Evolutionary conservation across 1,140 invertebrate species (phyloP), one percentile per base, ranked within the genome.

Genomic region (Tetragnatha versicolor): DNA sequence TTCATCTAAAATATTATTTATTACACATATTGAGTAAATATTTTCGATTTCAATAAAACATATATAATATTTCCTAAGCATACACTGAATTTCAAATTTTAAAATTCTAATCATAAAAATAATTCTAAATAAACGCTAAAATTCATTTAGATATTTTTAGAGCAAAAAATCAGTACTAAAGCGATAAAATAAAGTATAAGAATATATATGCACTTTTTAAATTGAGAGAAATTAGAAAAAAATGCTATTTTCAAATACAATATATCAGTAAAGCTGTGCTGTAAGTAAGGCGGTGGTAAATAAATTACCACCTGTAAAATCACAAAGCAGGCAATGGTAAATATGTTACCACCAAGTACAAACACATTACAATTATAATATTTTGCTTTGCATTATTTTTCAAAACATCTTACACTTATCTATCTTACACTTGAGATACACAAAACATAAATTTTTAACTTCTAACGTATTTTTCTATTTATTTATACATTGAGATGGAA

Each of bases 361-460:
- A 58, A 58, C 33, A 33, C 55, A 14, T 58, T 33, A 3, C 31
- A 58, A 58, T 58, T 14, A 58, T 33, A 69, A 69, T 69, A 53
- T 69, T 69, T 69, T 22, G 47, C 65, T 51, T 69, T 51, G 47
- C 65, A 69, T 69, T 51, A 69, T 33, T 51, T 53, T 69, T 69
- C 29, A 69, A 53, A 69, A 69, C 47, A 69, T n/a, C 49, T 69
- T 51, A 53, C 25, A 51, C 53, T 29, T 51, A 37, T 17, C 47
- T 51, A 51, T 51, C 53, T 17, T 58, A 69, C 53, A 29, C 22
- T 51, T 33, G 53, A 69, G 45, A 37, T 51, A 69, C 65, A 69
- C 29, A 51, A 69, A 69, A 51, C 53, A 51, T 69, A 20, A 61
- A 47, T 37, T 47, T 2, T 31, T 69, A 51, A 51, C 29, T 51